Base-by-base conservation (phyloP, 1,140 invertebrate species). In the Dryas iulia region DNA sequence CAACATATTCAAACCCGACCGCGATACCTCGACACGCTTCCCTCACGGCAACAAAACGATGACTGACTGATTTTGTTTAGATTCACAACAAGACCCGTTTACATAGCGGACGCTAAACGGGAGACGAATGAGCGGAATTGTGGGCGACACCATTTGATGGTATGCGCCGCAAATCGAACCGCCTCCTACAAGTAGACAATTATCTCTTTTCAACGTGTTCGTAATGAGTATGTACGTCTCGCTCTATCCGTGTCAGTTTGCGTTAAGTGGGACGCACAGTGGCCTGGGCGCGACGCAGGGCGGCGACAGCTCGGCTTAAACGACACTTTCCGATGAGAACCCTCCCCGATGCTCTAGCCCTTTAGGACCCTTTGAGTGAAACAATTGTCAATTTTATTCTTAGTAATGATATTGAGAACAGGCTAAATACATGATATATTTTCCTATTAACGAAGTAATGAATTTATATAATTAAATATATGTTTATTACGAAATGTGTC, bases 41-140 rank as follows among this genome's bases (percentile, higher is more conserved):
- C 84, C 82, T 70, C 64, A 62, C 86, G 84, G 77, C 84, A 83
- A 87, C 89, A 90, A 90, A 89, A 90, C 85, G 78, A 90, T 78
- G 84, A 91, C 89, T 91, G 88, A 90, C 83, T 84, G 84, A 89
- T 90, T 91, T 91, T 90, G 87, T 90, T 90, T 91, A 79, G 88
- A 90, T 91, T 91, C 88, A 89, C 89, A 91, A 91, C 88, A 90
- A 90, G 85, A 69, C 78, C 71, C 84, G 89, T 91, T 91, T 91
- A 91, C 89, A 91, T 91, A 91, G 87, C 89, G 84, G 84, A 78
- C 85, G 89, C 87, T 83, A 82, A 86, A 81, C 85, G 86, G 87
- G 77, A 89, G 76, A 77, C 87, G 87, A 91, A 91, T 89, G 86
- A 91, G 83, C 81, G 81, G 74, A 66, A 73, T 74, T 71, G 82